Base-by-base conservation (phyloP, 1,140 invertebrate species). In the Pantala flavescens region DNA sequence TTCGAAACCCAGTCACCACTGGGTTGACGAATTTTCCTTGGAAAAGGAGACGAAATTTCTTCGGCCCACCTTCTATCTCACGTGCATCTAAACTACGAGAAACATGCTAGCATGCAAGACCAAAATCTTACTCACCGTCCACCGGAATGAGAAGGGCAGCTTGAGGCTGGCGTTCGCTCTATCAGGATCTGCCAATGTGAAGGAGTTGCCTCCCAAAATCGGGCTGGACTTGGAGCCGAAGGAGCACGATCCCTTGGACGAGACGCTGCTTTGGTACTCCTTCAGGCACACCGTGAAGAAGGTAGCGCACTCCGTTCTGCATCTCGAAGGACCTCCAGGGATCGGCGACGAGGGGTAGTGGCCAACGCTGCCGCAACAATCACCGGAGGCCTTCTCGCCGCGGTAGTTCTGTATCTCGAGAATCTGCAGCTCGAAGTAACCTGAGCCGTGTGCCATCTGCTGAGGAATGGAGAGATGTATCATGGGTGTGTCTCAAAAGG, bases 381-480 rank as follows among this genome's bases (percentile, higher is more conserved):
- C 87, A 77, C 93, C 93, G 79, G 87, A 88, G 76, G 90, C 86
- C 78, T 94, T 85, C 83, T 92, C 91, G 78, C 92, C 91, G 76
- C 91, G 88, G 79, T 90, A 90, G 86, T 96, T 97, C 81, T 90
- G 90, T 82, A 95, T 90, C 84, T 93, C 93, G 80, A 95, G 88
- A 81, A 95, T 91, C 86, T 95, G 92, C 81, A 96, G 89, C 87
- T 96, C 93, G 86, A 96, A 95, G 83, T 90, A 91, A 79, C 94
- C 94, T 83, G 91, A 92, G 81, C 87, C 89, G 83, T 86, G 86
- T 83, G 87, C 87, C 83, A 86, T 85, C 90, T 92, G 85, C 63
- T 36, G 82, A 82, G 71, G 14, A 24, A 19, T 23, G 24, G 24
- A 28, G 71, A 76, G 71, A 76, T 28, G 23, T 23, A 24, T 21